Evolutionary conservation across 1,140 invertebrate genomes (phyloP), one percentile per base, ranked within the genome.

Genomic region (Fopius arisanus): DNA sequence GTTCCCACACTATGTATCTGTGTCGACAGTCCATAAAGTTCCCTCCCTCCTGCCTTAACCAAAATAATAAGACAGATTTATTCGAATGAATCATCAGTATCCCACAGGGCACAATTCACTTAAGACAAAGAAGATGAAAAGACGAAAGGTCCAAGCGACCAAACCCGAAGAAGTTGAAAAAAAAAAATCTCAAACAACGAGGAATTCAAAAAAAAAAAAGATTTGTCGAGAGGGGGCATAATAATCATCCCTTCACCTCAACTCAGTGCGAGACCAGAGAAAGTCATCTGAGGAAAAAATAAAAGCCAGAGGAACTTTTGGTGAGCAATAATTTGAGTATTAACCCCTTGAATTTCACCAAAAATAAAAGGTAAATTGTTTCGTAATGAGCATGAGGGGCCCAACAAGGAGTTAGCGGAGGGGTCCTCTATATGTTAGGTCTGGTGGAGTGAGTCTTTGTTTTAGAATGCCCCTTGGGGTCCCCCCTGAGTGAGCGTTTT

Each of bases 401-500:
- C 21, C 21, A 62, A 62, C 21, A 29, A 62, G 12, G 23, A 26
- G 21, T 54, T 54, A 7, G 54, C 4, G 26, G 54, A 26, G 23
- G 14, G 54, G 16, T 54, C 23, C 4, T 29, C 14, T 62, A 12
- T 62, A 62, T 28, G 54, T 62, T 51, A 16, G 43, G 43, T 51
- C 43, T 51, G n/a, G 14, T 51, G 78, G 78, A 83, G 78, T 80
- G 78, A 76, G 54, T 83, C 83, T 84, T 84, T 84, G 83, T 84
- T 83, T 84, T 84, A 83, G 81, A 82, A 79, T 80, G 73, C 80
- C 81, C 80, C 80, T 82, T 81, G 80, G 79, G 82, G 80, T 79
- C 40, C 51, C 54, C 43, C 37, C 74, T 78, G 78, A 79, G 78
- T 83, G 83, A 82, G 79, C 77, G 78, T 80, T 83, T 83, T 80